These are phyloP conservation scores for Cynocephalus volans DNA, from an alignment of 2,113 vertebrate genomes.

Conservation along the genomic window DNA sequence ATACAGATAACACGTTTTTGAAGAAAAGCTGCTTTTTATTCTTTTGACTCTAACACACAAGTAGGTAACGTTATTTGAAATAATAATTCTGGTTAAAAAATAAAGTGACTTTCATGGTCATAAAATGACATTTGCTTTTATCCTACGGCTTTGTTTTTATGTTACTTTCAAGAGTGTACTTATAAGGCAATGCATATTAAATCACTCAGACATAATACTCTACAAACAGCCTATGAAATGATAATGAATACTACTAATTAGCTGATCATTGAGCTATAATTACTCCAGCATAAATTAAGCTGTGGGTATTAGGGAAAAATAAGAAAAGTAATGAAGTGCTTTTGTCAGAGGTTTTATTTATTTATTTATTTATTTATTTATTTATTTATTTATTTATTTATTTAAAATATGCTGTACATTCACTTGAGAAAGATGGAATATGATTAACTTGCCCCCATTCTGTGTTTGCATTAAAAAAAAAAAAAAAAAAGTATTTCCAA, in stretches of 20 bases:
- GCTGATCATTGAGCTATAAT: slow-evolving; percentile 90
- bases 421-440: slow-evolving; percentile 74
- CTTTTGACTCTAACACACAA: slow-evolving; percentile 31
- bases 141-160: not conserved
- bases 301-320: slow-evolving; percentile 85
- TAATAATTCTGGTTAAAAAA: slow-evolving; percentile 69
- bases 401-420: slow-evolving; percentile 45
- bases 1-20: slow-evolving; percentile 42
- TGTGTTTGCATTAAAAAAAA: slow-evolving; percentile 54
- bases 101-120: not conserved
- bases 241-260: slow-evolving; percentile 91
- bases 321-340: slow-evolving; percentile 85
- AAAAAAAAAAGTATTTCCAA: slow-evolving; percentile 77
- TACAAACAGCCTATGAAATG: slow-evolving; percentile 90
- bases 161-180: slow-evolving; percentile 69
- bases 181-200: slow-evolving; percentile 87
- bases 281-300: slow-evolving; percentile 90
- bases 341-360: slow-evolving; percentile 37
- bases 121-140: not conserved
- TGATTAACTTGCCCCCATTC: slow-evolving; percentile 73
- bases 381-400: no score
- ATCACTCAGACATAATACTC: slow-evolving; percentile 90
- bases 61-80: slow-evolving; percentile 4
- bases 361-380: no score
- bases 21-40: slow-evolving; percentile 55